Conservation (phyloP, 53 echinoderm and acorn worm species). For the Paelopatides confundens region DNA sequence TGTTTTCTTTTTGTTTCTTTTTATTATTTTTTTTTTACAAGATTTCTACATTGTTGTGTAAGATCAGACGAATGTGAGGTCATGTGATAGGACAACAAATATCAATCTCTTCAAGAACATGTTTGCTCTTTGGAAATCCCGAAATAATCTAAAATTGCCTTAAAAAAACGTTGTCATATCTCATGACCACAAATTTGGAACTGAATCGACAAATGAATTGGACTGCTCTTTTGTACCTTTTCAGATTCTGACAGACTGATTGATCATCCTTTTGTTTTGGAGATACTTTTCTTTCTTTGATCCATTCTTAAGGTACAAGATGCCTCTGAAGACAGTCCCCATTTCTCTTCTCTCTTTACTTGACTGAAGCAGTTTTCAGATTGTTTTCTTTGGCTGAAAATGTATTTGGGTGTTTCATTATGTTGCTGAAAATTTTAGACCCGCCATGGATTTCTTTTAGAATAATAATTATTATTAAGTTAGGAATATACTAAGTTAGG, state of each 20-base stretch:
- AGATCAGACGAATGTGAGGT: constrained; percentile 3
- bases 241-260: background rate
- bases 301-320: constrained; percentile 37
- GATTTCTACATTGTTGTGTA: background rate
- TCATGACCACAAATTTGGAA: constrained; percentile 14
- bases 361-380: constrained; percentile 33
- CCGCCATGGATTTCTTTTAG: background rate
- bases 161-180: background rate
- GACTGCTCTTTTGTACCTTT: background rate
- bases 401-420: background rate
- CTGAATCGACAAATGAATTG: constrained; percentile 1
- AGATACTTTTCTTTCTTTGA: background rate
- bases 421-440: background rate
- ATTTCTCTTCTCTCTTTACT: background rate
- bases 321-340: background rate
- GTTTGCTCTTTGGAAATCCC: background rate
- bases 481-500: background rate
- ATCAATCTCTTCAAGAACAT: background rate
- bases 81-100: constrained; percentile 2
- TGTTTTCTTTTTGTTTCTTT: constrained; percentile 1
- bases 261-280: background rate
- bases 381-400: background rate
- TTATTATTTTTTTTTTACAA: background rate
- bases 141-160: background rate
- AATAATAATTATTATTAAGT: background rate